Conservation (phyloP, 2,888 invertebrate species). For the Folsomia manolachei region DNA sequence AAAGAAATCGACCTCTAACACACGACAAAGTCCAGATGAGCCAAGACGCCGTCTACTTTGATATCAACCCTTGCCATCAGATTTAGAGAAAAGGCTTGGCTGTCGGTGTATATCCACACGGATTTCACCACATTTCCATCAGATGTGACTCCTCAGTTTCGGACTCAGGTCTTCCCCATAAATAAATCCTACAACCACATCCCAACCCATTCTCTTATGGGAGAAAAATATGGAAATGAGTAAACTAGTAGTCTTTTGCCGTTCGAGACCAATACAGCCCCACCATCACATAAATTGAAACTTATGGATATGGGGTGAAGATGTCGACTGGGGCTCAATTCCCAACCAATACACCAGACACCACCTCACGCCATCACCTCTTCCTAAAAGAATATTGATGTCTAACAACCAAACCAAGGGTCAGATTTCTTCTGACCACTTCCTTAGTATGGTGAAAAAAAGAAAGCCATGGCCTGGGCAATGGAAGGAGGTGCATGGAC, state of each 20-base stretch:
- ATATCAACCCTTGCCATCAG: background rate
- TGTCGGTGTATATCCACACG: background rate
- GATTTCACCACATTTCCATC: slow-evolving; percentile 31
- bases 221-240: slow-evolving; percentile 48
- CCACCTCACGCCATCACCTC: slow-evolving; percentile 24
- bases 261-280: slow-evolving; percentile 6
- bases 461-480: too few species aligned
- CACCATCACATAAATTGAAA: slow-evolving; percentile 45
- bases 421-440: slow-evolving; percentile 5
- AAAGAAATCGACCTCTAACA: slow-evolving; percentile 37
- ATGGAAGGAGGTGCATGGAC: background rate
- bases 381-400: slow-evolving; percentile 44
- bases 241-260: slow-evolving; percentile 35
- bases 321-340: slow-evolving; percentile 37
- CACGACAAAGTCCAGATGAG: slow-evolving; percentile 12
- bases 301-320: slow-evolving; percentile 48
- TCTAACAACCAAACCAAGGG: too few species aligned
- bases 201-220: slow-evolving; percentile 27
- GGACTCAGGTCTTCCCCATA: slow-evolving; percentile 47
- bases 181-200: slow-evolving; percentile 38
- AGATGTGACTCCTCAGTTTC: slow-evolving; percentile 24
- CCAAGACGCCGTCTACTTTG: background rate
- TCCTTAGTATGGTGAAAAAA: background rate
- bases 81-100: too few species aligned
- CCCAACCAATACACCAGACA: slow-evolving; percentile 37